Evolutionary conservation across 2,113 vertebrate genomes (phyloP).

Genomic region (Cottus gobio): DNA sequence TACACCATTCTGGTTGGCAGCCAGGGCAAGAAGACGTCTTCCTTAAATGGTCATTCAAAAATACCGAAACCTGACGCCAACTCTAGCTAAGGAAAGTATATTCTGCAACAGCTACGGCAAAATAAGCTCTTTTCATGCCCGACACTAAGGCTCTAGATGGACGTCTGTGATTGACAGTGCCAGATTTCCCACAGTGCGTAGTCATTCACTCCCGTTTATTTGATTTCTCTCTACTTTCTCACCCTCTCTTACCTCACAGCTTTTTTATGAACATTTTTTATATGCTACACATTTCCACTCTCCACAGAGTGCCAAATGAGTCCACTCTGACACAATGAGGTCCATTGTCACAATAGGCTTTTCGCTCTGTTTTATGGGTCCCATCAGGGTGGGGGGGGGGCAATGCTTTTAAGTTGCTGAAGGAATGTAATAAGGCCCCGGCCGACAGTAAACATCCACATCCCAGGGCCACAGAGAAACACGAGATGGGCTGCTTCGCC

Average conservation of each 20-base stretch:
- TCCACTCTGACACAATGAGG: constrained; percentile 70
- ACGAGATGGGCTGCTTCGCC: constrained; percentile 41
- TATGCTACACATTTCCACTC: constrained; percentile 59
- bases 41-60: neutral
- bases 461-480: constrained; percentile 57
- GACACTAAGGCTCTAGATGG: constrained; percentile 45
- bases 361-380: constrained; percentile 75
- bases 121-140: constrained; percentile 35
- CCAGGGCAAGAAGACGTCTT: neutral
- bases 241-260: constrained; percentile 29
- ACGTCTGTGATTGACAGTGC: constrained; percentile 59
- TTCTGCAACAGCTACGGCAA: constrained; percentile 28
- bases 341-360: constrained; percentile 70
- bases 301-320: constrained; percentile 64
- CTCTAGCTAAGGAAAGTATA: constrained; percentile 16
- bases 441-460: constrained; percentile 77
- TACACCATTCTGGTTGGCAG: neutral
- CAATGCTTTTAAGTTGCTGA: constrained; percentile 79
- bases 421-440: constrained; percentile 75
- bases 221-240: constrained; percentile 59
- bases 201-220: constrained; percentile 70
- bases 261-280: constrained; percentile 10
- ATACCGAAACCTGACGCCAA: neutral
- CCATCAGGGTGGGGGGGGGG: constrained; percentile 58
- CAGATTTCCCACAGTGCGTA: constrained; percentile 57